A percentile compares a stretch with the other conserved stretches of the same genome.
Conservation (phyloP, 2,888 invertebrate species). For the Spialia ferax region DNA sequence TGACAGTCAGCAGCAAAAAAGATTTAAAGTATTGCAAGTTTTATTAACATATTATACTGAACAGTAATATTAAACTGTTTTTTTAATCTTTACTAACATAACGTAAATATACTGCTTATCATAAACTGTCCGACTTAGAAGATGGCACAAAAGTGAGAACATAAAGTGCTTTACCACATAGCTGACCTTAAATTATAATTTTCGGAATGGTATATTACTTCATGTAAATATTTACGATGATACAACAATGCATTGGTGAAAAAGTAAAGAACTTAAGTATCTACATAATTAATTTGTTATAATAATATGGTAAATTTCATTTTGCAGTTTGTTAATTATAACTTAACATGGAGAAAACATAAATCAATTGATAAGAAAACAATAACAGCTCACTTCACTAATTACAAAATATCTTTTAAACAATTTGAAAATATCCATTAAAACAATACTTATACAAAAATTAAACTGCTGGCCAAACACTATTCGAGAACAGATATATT, state of each 20-base stretch:
- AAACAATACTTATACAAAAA: slow-evolving; percentile 68
- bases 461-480: slow-evolving; percentile 40
- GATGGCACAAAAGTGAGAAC: slow-evolving; percentile 66
- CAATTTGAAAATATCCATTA: slow-evolving; percentile 72
- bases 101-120: slow-evolving; percentile 5
- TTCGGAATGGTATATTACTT: slow-evolving; percentile 59
- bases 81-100: background rate
- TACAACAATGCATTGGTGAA: slow-evolving; percentile 21
- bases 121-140: slow-evolving; percentile 46
- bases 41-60: background rate
- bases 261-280: slow-evolving; percentile 18
- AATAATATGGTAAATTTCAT: slow-evolving; percentile 34
- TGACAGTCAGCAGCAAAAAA: slow-evolving; percentile 16
- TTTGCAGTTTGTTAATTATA: slow-evolving; percentile 16
- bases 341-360: slow-evolving; percentile 40
- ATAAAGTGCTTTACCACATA: slow-evolving; percentile 39
- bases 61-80: slow-evolving; percentile 10
- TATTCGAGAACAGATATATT: slow-evolving; percentile 57
- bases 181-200: slow-evolving; percentile 46
- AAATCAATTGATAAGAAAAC: slow-evolving; percentile 55
- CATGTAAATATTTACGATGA: slow-evolving; percentile 15
- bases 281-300: slow-evolving; percentile 22
- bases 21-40: slow-evolving; percentile 4
- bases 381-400: slow-evolving; percentile 74
- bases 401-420: slow-evolving; percentile 64